Evolutionary conservation across 2,113 vertebrate genomes (phyloP).

Genomic region (Percina caprodes): DNA sequence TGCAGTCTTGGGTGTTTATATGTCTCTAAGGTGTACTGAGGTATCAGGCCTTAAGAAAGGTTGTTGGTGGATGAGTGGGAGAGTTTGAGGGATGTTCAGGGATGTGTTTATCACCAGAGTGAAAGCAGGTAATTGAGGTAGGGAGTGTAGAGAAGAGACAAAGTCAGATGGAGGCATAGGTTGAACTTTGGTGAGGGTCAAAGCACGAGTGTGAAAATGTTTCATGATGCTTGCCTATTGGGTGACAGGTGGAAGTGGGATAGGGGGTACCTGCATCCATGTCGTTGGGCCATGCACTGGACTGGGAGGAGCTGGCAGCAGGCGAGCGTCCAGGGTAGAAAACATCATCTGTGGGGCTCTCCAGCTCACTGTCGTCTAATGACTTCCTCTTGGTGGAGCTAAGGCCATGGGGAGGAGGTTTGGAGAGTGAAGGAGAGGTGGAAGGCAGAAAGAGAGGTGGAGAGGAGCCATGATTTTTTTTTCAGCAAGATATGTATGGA

Average conservation of each 20-base stretch:
- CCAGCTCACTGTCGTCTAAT: conserved; percentile 92
- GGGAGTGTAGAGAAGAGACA: conserved; percentile 22
- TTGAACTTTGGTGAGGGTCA: conserved; percentile 31
- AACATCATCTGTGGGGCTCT: conserved; percentile 92
- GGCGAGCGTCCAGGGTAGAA: conserved; percentile 93
- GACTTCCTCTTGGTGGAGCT: conserved; percentile 94
- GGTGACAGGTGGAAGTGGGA: conserved; percentile 27
- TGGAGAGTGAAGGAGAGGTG: conserved; percentile 8
- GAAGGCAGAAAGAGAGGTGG: conserved; percentile 17
- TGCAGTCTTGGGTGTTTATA: not conserved
- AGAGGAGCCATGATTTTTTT: conserved; percentile 1
- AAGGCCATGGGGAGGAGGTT: conserved; percentile 30
- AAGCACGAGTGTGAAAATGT: conserved; percentile 28
- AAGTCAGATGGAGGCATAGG: conserved; percentile 38
- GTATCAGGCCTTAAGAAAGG: not conserved
- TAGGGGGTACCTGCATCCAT: conserved; percentile 89
- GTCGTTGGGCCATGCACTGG: conserved; percentile 91
- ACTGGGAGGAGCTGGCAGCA: conserved; percentile 91
- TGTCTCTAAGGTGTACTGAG: conserved; percentile 7
- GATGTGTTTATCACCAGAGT: conserved; percentile 11
- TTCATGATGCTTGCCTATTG: conserved; percentile 31
- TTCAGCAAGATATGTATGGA: not conserved
- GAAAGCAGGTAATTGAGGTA: conserved; percentile 21
- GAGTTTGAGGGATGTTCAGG: conserved; percentile 4
- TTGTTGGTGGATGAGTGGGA: not conserved